Evolutionary conservation across 2,797 vertebrate genomes (phyloP).

Genomic region (Rhabdophis nuchalis): DNA sequence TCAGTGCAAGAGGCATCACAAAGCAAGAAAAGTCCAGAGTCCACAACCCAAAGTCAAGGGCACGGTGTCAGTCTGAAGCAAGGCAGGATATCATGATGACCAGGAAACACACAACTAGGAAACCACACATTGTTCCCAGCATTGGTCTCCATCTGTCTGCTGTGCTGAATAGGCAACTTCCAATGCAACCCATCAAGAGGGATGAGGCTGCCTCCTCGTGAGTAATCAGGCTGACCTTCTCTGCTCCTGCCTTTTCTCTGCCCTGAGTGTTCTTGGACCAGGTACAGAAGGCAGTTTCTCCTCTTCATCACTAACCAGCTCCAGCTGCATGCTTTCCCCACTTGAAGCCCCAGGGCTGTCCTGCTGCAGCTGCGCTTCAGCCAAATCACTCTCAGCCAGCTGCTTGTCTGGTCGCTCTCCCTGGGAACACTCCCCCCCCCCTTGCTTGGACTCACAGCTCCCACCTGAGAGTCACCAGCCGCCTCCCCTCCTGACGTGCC

Average conservation of each 20-base stretch:
- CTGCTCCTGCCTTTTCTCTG: neutral
- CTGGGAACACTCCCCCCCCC: neutral
- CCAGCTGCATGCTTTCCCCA: neutral
- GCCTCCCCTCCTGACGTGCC: too few relatives aligned
- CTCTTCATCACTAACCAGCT: neutral
- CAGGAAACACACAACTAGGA: neutral
- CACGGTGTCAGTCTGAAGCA: neutral
- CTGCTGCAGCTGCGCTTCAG: neutral
- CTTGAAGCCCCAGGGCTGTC: neutral
- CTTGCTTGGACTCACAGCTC: neutral
- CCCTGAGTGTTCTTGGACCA: neutral
- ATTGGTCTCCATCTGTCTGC: neutral
- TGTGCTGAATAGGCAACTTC: neutral
- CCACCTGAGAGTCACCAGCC: rapidly evolving
- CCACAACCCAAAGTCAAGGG: neutral
- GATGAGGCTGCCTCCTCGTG: neutral
- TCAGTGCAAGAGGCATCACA: neutral
- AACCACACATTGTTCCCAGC: neutral
- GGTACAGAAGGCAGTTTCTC: neutral
- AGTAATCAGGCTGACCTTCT: neutral
- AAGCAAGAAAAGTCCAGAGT: neutral
- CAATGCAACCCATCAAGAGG: neutral
- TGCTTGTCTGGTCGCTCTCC: neutral
- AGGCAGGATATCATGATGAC: neutral
- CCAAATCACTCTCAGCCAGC: neutral